Conservation (phyloP, 2,888 invertebrate genomes). For the Spodoptera picta region DNA sequence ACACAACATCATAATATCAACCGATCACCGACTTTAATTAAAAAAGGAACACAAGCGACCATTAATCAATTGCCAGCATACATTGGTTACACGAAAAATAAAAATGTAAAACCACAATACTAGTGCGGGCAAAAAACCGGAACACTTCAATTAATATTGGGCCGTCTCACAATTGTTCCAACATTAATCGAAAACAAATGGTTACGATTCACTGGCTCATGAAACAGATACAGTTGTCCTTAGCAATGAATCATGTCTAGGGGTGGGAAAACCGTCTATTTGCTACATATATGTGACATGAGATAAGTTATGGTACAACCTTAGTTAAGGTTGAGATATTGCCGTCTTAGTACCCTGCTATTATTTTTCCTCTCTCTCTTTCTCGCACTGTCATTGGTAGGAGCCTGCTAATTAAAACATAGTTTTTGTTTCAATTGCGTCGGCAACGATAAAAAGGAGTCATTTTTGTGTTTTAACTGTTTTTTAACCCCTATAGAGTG, state of each 20-base stretch:
- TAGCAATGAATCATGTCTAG: slow-evolving; percentile 54
- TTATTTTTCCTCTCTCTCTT: slow-evolving; percentile 18
- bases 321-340: slow-evolving; percentile 48
- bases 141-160: slow-evolving; percentile 74
- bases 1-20: slow-evolving; percentile 6
- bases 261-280: slow-evolving; percentile 54
- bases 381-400: too few species aligned
- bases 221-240: slow-evolving; percentile 60
- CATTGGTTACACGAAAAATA: slow-evolving; percentile 45
- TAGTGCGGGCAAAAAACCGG: slow-evolving; percentile 67
- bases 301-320: slow-evolving; percentile 47
- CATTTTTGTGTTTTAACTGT: too few species aligned
- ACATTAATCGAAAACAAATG: slow-evolving; percentile 68
- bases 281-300: slow-evolving; percentile 41
- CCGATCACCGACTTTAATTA: slow-evolving; percentile 15
- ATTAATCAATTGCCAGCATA: slow-evolving; percentile 42
- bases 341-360: slow-evolving; percentile 14
- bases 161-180: slow-evolving; percentile 66
- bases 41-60: slow-evolving; percentile 7
- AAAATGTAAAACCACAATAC: slow-evolving; percentile 34
- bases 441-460: too few species aligned
- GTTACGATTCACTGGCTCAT: slow-evolving; percentile 61
- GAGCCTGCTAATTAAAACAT: too few species aligned
- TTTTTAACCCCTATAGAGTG: too few species aligned
- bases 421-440: too few species aligned